A percentile compares a stretch with the other conserved stretches of the same genome.
phyloP scores from a whole-genome alignment of 2,888 invertebrate species.

The Cataglyphis rosenhaueri region DNA sequence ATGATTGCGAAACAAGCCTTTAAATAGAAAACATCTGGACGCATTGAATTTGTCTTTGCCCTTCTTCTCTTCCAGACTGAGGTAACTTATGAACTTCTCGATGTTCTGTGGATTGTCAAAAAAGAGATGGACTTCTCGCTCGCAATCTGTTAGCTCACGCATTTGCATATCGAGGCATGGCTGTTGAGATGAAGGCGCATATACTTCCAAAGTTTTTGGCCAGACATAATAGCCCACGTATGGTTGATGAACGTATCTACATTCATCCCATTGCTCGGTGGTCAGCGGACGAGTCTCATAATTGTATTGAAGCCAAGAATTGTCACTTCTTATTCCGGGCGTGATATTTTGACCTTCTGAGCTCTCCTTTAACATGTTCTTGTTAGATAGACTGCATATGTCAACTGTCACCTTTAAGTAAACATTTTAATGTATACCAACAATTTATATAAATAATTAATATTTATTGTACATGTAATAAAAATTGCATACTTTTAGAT shows the following conservation, averaged over 20 bases:
- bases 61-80: conserved; percentile 94
- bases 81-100: conserved; percentile 89
- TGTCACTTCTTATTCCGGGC: conserved; percentile 89
- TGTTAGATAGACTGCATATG: conserved; percentile 53
- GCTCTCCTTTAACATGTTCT: neutral
- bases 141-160: conserved; percentile 88
- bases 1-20: conserved; percentile 93
- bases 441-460: conserved; percentile 10
- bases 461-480: neutral
- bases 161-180: conserved; percentile 87
- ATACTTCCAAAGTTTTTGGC: conserved; percentile 87
- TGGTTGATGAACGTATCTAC: conserved; percentile 90
- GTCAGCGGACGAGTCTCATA: conserved; percentile 87
- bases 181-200: conserved; percentile 90
- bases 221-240: conserved; percentile 87
- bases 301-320: conserved; percentile 92
- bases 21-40: conserved; percentile 90
- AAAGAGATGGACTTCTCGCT: conserved; percentile 89
- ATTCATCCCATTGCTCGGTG: conserved; percentile 91
- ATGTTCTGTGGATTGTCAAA: conserved; percentile 90
- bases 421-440: neutral
- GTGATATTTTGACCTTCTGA: conserved; percentile 64
- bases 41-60: conserved; percentile 93
- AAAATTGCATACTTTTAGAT: conserved; percentile 80
- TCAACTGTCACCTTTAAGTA: conserved; percentile 73